A percentile compares a stretch with the other conserved stretches of the same genome.
Evolutionary conservation across 2,888 invertebrate genomes (phyloP).

Genomic region (Rotaria magnacalcarata): DNA sequence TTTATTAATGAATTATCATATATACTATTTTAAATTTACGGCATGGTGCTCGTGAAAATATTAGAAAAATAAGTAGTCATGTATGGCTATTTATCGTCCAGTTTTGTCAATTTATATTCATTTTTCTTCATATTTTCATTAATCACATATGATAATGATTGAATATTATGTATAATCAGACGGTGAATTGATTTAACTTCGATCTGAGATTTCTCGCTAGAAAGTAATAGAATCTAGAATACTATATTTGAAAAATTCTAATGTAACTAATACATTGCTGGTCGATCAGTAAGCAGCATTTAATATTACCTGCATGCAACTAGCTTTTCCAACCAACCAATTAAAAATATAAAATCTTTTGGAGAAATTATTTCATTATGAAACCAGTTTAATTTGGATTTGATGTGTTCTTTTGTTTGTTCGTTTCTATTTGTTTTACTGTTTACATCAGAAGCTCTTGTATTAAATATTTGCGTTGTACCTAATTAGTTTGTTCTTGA

Average conservation of each 20-base stretch:
- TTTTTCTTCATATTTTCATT: background rate
- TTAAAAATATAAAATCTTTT: background rate
- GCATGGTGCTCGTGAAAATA: background rate
- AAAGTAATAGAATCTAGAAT: no score
- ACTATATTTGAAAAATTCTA: no score
- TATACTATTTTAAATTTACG: no score
- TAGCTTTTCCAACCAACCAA: background rate
- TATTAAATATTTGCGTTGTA: conserved; percentile 18
- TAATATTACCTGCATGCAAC: background rate
- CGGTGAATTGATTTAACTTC: background rate
- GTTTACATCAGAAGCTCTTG: background rate
- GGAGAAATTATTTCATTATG: background rate
- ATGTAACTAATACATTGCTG: no score
- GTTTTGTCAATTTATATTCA: background rate
- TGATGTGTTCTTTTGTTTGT: background rate
- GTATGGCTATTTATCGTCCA: background rate
- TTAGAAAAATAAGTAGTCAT: background rate
- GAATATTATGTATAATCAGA: background rate
- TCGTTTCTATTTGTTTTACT: background rate
- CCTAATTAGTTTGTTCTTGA: background rate
- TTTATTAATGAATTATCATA: no score
- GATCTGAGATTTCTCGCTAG: background rate
- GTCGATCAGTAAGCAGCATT: no score
- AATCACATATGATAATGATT: background rate
- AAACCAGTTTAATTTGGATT: background rate